phyloP scores from a whole-genome alignment of 2,113 vertebrate species.

The Bubo bubo region DNA sequence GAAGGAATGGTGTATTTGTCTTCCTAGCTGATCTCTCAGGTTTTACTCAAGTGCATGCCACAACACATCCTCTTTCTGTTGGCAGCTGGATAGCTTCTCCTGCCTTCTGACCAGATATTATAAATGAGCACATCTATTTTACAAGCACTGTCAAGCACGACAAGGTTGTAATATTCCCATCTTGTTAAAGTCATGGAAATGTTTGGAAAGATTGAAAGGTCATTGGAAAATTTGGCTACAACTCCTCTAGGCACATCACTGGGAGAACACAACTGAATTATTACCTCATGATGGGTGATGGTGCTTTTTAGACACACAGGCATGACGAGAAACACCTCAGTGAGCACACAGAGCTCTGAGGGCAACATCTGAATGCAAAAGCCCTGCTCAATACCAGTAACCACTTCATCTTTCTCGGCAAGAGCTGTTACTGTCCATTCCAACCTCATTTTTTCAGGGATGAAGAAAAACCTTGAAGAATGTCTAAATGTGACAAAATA shows the following conservation, averaged over 20 bases:
- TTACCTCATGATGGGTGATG: neutral
- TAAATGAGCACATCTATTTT: neutral
- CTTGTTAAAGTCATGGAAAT: neutral
- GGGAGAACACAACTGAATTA: neutral
- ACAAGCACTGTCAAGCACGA: neutral
- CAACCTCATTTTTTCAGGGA: neutral
- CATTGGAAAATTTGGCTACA: neutral
- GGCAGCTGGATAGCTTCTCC: neutral
- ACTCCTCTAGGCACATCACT: neutral
- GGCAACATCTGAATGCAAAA: neutral
- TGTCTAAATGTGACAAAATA: neutral
- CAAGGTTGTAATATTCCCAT: neutral
- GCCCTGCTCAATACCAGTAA: neutral
- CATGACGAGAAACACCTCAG: neutral
- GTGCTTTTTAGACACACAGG: neutral
- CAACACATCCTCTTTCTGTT: neutral
- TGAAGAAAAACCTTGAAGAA: neutral
- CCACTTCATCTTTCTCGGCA: neutral
- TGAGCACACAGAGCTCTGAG: neutral
- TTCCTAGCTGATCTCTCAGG: neutral
- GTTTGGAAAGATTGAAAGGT: neutral
- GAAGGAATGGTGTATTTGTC: neutral
- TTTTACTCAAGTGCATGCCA: neutral
- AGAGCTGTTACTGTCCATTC: neutral
- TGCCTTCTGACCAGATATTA: neutral